These are phyloP conservation scores for Cololabis saira DNA, from an alignment of 2,113 vertebrate genomes.

Conservation along the genomic window DNA sequence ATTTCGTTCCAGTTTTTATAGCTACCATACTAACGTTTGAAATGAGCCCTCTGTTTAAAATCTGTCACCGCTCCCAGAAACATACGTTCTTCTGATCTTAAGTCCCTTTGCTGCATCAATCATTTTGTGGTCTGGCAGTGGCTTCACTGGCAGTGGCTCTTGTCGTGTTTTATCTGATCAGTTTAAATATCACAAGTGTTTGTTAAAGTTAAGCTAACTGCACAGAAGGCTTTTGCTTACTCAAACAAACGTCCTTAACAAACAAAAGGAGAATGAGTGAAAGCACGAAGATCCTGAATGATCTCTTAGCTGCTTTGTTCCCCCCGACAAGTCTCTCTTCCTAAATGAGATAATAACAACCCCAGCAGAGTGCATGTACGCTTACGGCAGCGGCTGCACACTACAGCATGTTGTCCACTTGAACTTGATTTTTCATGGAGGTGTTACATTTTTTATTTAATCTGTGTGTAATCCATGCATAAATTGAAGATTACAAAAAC, in stretches of 20 bases:
- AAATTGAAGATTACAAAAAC: constrained; percentile 67
- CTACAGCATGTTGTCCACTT: constrained; percentile 83
- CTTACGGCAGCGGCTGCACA: constrained; percentile 77
- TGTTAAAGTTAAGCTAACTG: neutral
- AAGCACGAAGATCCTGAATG: constrained; percentile 71
- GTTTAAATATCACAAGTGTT: constrained; percentile 24
- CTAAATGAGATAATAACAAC: constrained; percentile 50
- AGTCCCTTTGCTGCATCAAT: neutral
- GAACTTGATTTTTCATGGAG: constrained; percentile 83
- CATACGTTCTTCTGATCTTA: constrained; percentile 24
- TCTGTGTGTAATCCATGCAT: constrained; percentile 62
- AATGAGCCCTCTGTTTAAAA: neutral
- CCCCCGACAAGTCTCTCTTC: constrained; percentile 82
- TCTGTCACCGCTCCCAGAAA: constrained; percentile 29
- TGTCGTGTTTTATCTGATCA: constrained; percentile 59
- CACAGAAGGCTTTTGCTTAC: neutral
- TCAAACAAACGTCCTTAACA: constrained; percentile 13
- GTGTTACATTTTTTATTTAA: constrained; percentile 80
- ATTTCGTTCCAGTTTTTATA: no score
- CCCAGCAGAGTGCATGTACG: constrained; percentile 41
- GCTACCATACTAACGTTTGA: neutral
- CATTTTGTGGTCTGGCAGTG: constrained; percentile 67
- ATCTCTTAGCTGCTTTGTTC: constrained; percentile 78
- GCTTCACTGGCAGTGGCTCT: constrained; percentile 60
- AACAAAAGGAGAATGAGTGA: constrained; percentile 70